A percentile compares a stretch with the other conserved stretches of the same genome.
Conservation (phyloP, 2,888 invertebrate species). For the Cremastinae sp. region DNA sequence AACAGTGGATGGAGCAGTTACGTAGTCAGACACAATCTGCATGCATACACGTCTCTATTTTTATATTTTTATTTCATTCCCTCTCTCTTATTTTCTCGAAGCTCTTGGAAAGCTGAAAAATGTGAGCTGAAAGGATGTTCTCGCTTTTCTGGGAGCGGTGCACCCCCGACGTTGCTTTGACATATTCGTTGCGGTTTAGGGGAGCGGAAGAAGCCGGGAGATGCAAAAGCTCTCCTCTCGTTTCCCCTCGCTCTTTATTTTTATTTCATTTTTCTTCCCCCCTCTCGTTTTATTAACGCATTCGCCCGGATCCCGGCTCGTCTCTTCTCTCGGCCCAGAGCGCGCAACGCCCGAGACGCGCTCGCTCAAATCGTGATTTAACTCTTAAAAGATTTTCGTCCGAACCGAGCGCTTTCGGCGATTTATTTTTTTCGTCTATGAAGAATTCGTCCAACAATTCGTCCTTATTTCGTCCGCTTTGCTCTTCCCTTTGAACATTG, state of each 20-base stretch:
- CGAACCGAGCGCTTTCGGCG: not conserved
- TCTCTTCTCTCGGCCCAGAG: conserved; percentile 48
- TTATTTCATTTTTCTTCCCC: not conserved
- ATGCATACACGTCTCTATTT: not conserved
- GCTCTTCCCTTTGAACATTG: no score
- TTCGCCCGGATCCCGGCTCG: conserved; percentile 37
- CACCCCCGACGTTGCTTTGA: conserved; percentile 60
- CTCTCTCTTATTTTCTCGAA: conserved; percentile 31
- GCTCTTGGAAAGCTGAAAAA: conserved; percentile 43
- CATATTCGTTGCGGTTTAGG: conserved; percentile 62
- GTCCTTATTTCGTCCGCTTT: no score
- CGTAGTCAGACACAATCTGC: conserved; percentile 19
- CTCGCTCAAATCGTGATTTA: conserved; percentile 28
- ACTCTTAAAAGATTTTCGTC: not conserved
- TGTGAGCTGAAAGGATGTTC: conserved; percentile 41
- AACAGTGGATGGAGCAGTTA: conserved; percentile 25
- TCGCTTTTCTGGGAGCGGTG: conserved; percentile 38
- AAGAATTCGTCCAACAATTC: not conserved
- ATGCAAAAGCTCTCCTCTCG: conserved; percentile 24
- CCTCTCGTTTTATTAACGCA: conserved; percentile 48
- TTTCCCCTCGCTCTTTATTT: conserved; percentile 28
- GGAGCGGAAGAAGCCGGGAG: conserved; percentile 48
- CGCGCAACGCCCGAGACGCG: conserved; percentile 16
- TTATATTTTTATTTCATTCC: not conserved
- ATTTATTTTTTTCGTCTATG: not conserved